Conservation (phyloP, 1,140 invertebrate genomes). For the Melanaphis sacchari region DNA sequence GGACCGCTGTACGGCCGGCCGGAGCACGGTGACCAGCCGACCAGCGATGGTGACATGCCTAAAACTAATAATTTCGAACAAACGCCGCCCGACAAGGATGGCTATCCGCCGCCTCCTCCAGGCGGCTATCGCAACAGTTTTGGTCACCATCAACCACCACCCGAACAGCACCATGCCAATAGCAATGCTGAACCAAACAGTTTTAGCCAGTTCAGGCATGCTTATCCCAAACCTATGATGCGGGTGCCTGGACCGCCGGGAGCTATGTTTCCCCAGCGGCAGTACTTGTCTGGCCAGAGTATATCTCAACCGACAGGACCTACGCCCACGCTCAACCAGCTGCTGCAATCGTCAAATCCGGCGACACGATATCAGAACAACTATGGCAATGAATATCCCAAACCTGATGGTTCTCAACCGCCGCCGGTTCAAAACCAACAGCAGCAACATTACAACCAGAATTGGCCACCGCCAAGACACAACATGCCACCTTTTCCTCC, state of each 20-base stretch:
- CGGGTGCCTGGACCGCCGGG: slow-evolving; percentile 48
- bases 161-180: slow-evolving; percentile 41
- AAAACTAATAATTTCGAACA: slow-evolving; percentile 53
- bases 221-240: slow-evolving; percentile 47
- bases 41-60: not conserved
- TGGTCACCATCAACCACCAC: slow-evolving; percentile 37
- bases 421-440: slow-evolving; percentile 57
- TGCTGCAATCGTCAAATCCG: slow-evolving; percentile 80
- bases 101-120: slow-evolving; percentile 43
- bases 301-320: slow-evolving; percentile 81
- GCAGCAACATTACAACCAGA: slow-evolving; percentile 58
- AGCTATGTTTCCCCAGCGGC: slow-evolving; percentile 49
- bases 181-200: slow-evolving; percentile 45
- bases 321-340: slow-evolving; percentile 88
- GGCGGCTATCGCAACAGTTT: slow-evolving; percentile 37
- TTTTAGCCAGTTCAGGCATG: slow-evolving; percentile 44
- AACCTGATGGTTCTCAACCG: slow-evolving; percentile 60
- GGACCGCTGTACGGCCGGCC: slow-evolving; percentile 35
- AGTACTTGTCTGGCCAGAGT: slow-evolving; percentile 69
- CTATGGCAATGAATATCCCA: slow-evolving; percentile 65
- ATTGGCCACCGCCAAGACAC: slow-evolving; percentile 60
- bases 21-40: slow-evolving; percentile 43
- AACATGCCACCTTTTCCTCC: slow-evolving; percentile 67
- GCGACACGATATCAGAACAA: slow-evolving; percentile 67
- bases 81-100: slow-evolving; percentile 45